Base-by-base conservation (phyloP, 2,113 vertebrate species). In the Oncorhynchus mykiss region DNA sequence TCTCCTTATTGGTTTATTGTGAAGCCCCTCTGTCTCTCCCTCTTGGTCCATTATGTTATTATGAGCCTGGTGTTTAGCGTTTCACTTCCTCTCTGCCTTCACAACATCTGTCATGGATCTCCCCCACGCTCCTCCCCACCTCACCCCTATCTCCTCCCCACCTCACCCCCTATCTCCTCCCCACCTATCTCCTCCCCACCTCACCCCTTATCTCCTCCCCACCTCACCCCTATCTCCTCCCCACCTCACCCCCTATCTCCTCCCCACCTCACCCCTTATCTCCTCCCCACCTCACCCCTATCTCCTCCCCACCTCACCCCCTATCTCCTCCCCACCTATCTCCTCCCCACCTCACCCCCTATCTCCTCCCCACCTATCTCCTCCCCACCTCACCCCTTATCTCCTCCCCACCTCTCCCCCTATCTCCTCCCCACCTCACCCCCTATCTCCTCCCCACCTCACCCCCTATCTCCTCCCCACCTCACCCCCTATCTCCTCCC, bases 41-140 rank as follows among this genome's bases (percentile, higher is more conserved):
- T 81, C 71, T 65, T 0, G 75, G 54, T 5, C 57, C 66, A 82
- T 85, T 89, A 90, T 88, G 82, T 85, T 69, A 82, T 66, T 66
- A 77, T 88, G 22, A 25, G 29, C 51, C 20, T 69, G 62, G 5
- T 82, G 88, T 91, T 93, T 91, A 89, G 90, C 91, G 89, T 91
- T 80, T 54, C 87, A 77, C 80, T 74, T 79, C 71, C 72, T 81
- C 69, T 71, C 74, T 78, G 74, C 86, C 80, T 85, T 84, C 68
- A 80, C 80, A 87, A 77, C 70, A 75, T 34, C 29, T 11, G 64
- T 72, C 67, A 74, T 72, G 49, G 34, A 66, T 77, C 79, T 76
- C 66, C 14, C 54, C 73, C 79, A 62, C 18, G 69, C 65, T 73
- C 79, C 69, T 70, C 75, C 60, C 74, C 78, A 82, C 48, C 45